phyloP scores from a whole-genome alignment of 2,113 vertebrate species.

The Brachypteracias leptosomus region DNA sequence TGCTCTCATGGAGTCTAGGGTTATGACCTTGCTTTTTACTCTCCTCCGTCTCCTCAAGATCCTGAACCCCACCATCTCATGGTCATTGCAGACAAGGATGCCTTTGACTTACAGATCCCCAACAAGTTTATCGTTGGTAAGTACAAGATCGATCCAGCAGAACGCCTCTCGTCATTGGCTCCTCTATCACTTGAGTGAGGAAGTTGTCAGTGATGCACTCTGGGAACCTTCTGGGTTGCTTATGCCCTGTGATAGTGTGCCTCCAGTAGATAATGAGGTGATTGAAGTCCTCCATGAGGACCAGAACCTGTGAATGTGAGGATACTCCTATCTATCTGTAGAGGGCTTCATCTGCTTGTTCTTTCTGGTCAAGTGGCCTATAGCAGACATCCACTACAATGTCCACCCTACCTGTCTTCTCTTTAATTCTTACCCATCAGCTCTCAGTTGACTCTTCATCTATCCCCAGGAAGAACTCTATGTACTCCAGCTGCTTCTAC shows the following conservation, averaged over 20 bases:
- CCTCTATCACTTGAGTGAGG: background rate
- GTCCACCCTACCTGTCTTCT: background rate
- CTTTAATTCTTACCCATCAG: background rate
- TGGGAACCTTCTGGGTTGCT: background rate
- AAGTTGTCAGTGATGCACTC: background rate
- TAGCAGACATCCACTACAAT: background rate
- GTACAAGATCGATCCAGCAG: background rate
- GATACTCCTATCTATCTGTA: background rate
- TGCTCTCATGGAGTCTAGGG: background rate
- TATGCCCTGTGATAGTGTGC: background rate
- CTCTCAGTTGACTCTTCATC: background rate
- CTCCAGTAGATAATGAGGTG: background rate
- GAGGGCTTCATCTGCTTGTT: background rate
- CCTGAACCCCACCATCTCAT: background rate
- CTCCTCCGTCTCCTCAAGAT: background rate
- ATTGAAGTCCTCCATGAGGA: background rate
- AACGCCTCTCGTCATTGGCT: background rate
- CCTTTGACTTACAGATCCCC: background rate
- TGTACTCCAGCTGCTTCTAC: background rate
- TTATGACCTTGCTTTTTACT: background rate
- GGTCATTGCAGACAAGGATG: background rate
- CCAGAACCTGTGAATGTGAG: background rate
- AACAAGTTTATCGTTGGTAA: background rate
- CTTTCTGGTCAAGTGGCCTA: background rate
- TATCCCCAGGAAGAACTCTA: background rate